phyloP scores from a whole-genome alignment of 2,113 vertebrate genomes.

The Caracal caracal region DNA sequence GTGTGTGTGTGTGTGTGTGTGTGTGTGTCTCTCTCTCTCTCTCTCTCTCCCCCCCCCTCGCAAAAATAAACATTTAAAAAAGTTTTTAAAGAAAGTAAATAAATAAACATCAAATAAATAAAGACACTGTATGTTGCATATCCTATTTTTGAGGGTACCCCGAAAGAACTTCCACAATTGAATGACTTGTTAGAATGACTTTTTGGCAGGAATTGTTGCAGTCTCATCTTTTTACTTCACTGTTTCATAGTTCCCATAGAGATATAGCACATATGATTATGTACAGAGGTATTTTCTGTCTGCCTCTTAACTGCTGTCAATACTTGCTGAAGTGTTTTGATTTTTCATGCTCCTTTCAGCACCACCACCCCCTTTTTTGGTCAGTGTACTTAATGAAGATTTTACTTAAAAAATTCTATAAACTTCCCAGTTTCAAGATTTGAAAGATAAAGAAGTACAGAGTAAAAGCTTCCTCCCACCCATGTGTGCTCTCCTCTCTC shows the following conservation, averaged over 20 bases:
- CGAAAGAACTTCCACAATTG: not conserved
- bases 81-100: too few relatives aligned
- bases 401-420: not conserved
- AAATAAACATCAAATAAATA: too few relatives aligned
- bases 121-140: not conserved
- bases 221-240: not conserved
- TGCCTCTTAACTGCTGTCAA: not conserved
- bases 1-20: too few relatives aligned
- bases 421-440: not conserved
- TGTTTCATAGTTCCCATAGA: not conserved
- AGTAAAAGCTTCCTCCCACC: not conserved
- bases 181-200: not conserved
- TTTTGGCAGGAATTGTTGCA: not conserved
- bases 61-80: too few relatives aligned
- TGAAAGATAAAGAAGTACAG: not conserved
- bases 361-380: not conserved
- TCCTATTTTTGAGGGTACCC: not conserved
- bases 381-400: slow-evolving; percentile 9
- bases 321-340: not conserved
- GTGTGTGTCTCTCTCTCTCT: too few relatives aligned
- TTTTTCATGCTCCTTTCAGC: not conserved
- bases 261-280: not conserved
- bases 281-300: not conserved
- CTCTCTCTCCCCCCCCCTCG: too few relatives aligned
- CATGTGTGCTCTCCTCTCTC: not conserved